Evolutionary conservation across 2,797 vertebrate species (phyloP).

Genomic region (Micromesistius poutassou): DNA sequence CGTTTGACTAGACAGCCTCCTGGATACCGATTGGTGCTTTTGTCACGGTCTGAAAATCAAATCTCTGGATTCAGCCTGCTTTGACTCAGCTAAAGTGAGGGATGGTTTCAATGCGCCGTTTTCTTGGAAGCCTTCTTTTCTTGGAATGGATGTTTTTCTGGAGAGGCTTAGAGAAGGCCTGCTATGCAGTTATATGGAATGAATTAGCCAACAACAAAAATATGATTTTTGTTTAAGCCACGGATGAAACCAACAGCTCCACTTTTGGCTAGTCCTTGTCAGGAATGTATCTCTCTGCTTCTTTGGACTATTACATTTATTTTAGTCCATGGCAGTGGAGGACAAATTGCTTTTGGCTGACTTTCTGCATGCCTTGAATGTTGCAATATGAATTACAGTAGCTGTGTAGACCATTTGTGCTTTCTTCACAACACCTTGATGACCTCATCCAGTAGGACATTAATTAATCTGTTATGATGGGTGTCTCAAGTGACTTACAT

Average conservation of each 20-base stretch:
- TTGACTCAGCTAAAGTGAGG: not conserved
- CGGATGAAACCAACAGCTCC: conserved; percentile 4
- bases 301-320: conserved; percentile 54
- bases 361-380: conserved; percentile 31
- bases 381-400: conserved; percentile 34
- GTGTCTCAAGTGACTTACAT: conserved; percentile 31
- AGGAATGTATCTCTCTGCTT: conserved; percentile 44
- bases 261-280: conserved; percentile 26
- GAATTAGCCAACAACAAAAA: not conserved
- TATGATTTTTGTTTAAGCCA: conserved; percentile 1
- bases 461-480: conserved; percentile 11
- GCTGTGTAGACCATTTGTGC: conserved; percentile 16
- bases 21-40: not conserved
- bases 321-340: conserved; percentile 52
- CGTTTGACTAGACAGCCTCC: not conserved
- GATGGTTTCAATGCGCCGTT: conserved; percentile 11
- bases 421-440: conserved; percentile 21
- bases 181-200: conserved; percentile 15
- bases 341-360: conserved; percentile 72
- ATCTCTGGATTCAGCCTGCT: not conserved
- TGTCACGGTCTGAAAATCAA: not conserved
- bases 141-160: conserved; percentile 3
- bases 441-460: conserved; percentile 12
- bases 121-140: conserved; percentile 1
- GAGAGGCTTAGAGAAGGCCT: not conserved